Percentiles rank a stretch among this genome's conserved stretches.
phyloP scores from a whole-genome alignment of 1,140 invertebrate genomes.

The Aphis gossypii region DNA sequence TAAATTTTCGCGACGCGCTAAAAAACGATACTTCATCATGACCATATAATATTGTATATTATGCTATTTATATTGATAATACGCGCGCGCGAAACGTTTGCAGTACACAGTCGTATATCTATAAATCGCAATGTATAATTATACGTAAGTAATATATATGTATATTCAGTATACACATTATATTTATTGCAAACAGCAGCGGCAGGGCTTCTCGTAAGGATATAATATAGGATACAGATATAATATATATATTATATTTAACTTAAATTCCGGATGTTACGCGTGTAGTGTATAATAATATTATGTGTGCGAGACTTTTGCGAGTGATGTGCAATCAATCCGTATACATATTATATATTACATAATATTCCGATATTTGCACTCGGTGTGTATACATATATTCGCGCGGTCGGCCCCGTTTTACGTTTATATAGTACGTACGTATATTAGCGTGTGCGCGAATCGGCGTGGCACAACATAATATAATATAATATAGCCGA shows the following conservation, averaged over 20 bases:
- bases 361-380: not conserved
- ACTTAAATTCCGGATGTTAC: conserved; percentile 1
- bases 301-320: not conserved
- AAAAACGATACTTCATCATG: not conserved
- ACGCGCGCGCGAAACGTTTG: not conserved
- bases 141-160: not conserved
- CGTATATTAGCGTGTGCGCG: not conserved
- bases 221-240: not conserved
- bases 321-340: not conserved
- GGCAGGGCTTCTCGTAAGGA: not conserved
- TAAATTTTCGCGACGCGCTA: not conserved
- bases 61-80: too few species aligned
- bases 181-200: not conserved
- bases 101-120: not conserved
- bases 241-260: not conserved
- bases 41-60: not conserved
- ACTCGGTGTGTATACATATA: not conserved
- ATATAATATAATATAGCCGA: conserved; percentile 23
- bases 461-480: not conserved
- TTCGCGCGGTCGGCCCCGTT: not conserved
- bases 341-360: not conserved
- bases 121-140: not conserved
- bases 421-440: not conserved
- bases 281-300: not conserved
- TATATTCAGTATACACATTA: not conserved